Evolutionary conservation across 2,113 vertebrate genomes (phyloP).

Genomic region (Vicugna pacos): DNA sequence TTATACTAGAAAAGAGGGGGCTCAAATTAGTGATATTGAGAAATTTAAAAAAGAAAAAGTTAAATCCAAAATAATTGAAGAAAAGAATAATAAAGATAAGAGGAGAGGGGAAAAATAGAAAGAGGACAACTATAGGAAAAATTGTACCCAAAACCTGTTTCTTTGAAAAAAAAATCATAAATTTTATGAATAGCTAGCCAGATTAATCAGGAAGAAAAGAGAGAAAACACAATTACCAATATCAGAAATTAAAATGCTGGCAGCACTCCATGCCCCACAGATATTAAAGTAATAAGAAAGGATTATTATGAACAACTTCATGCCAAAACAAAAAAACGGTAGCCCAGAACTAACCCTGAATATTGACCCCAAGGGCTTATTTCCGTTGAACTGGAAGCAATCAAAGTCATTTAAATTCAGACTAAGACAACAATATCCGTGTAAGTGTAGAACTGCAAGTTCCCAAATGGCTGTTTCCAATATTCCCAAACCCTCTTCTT

Average conservation of each 20-base stretch:
- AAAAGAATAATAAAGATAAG: not conserved
- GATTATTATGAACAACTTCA: not conserved
- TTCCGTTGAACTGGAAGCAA: not conserved
- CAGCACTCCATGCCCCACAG: not conserved
- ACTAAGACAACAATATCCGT: not conserved
- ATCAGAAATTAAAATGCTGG: not conserved
- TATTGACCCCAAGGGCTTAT: not conserved
- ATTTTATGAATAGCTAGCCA: not conserved
- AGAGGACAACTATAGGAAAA: not conserved
- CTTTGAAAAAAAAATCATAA: conserved; percentile 28
- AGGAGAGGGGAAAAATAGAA: not conserved
- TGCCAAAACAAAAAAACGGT: not conserved
- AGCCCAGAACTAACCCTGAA: not conserved
- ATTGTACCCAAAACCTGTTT: not conserved
- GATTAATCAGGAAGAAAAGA: not conserved
- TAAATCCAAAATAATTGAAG: not conserved
- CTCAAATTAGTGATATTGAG: not conserved
- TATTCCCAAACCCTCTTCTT: not conserved
- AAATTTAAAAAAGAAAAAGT: not conserved
- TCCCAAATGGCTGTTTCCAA: not conserved
- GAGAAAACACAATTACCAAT: not conserved
- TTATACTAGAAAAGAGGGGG: not conserved
- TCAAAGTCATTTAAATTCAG: not conserved
- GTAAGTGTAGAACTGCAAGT: not conserved
- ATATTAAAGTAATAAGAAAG: not conserved